Base-by-base conservation (phyloP, 1,140 invertebrate genomes). In the Heliconius hermathena region DNA sequence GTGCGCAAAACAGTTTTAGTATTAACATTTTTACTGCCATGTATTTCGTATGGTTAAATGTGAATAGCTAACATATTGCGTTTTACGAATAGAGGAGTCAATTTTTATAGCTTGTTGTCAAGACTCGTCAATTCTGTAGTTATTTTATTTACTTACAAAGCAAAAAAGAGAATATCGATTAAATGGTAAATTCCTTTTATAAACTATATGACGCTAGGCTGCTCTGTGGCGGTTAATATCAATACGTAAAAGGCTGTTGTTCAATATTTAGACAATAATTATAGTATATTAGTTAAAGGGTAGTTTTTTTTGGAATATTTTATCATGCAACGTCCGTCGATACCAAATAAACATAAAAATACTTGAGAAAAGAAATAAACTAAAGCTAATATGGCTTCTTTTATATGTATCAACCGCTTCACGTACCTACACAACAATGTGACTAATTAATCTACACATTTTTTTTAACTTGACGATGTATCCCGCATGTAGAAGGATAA, bases 1-100 rank as follows among this genome's bases (percentile, higher is more conserved):
- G 81, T 82, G 78, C 71, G 71, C 33, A 49, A 46, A 9, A 38
- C 36, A n/a, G 41, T 72, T 72, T 71, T 26, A 60, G 54, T 60
- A 22, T 22, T 22, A 60, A 60, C 54, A 60, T 60, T 60, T 60
- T 60, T 26, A 60, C 20, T 1, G 54, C 54, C 54, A 22, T 22
- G 60, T 16, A 16, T 66, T 16, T 18, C 3, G 1, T 46, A 16
- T 5, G 41, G 41, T 16, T 46, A 46, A 46, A 66, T 57, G n/a
- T 57, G 9, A 57, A 57, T 9, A 57, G n/a, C 41, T 46, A 46
- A n/a, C 20, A 5, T n/a, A 57, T 57, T 22, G 8, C 2, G 8
- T 11, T 57, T 22, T 22, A 9, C 8, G 54, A 57, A 20, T n/a
- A 22, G 9, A 57, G 8, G n/a, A 5, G 6, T 20, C 1, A n/a